Conservation (phyloP, 2,888 invertebrate genomes). For the Antheraea yamamai region DNA sequence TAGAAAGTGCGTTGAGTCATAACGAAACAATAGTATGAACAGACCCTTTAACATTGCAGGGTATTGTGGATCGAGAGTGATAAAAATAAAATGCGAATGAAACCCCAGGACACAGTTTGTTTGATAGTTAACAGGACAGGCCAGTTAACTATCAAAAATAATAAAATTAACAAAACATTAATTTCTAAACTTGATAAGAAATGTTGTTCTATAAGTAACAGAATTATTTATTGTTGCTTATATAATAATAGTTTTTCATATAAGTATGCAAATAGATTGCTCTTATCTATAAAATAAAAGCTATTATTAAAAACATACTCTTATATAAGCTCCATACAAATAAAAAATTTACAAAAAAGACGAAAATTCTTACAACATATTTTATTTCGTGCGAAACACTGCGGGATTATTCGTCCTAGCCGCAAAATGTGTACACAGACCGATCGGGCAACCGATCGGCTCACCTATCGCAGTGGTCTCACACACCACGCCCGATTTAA, state of each 20-base stretch:
- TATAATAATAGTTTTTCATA: background rate
- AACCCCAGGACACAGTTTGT: too few species aligned
- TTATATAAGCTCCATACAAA: background rate
- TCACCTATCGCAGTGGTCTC: slow-evolving; percentile 46
- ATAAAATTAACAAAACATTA: background rate
- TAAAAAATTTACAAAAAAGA: slow-evolving; percentile 4
- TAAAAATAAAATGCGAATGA: too few species aligned
- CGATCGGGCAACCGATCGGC: slow-evolving; percentile 46
- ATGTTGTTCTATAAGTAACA: background rate
- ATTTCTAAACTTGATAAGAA: background rate
- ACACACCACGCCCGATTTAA: slow-evolving; percentile 45
- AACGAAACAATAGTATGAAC: too few species aligned
- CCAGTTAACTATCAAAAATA: background rate
- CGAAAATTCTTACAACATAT: slow-evolving; percentile 59
- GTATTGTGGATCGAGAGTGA: too few species aligned
- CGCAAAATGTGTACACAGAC: slow-evolving; percentile 47
- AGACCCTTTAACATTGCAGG: too few species aligned
- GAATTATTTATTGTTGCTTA: background rate
- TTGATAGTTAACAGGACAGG: too few species aligned
- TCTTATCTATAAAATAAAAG: background rate
- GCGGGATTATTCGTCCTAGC: slow-evolving; percentile 55
- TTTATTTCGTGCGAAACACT: slow-evolving; percentile 70
- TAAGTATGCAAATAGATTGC: background rate
- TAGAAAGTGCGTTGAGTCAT: too few species aligned
- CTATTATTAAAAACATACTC: background rate